phyloP scores from a whole-genome alignment of 2,797 vertebrate genomes.

The Tinamus major region DNA sequence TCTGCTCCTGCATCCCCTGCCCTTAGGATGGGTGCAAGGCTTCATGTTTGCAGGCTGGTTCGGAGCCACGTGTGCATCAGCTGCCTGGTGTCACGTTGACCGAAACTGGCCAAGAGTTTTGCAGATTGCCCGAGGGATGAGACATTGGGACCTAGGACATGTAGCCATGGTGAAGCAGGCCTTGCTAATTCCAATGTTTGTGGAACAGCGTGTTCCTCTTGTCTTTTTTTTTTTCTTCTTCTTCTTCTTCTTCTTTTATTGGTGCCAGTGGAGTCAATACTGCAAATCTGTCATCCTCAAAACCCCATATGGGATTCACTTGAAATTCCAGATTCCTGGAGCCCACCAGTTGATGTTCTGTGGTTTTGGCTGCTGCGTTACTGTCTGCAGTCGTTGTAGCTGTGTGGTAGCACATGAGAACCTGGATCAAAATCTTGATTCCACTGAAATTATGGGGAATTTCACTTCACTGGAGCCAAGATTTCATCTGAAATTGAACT shows the following conservation, averaged over 20 bases:
- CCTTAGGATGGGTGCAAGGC: rapidly evolving
- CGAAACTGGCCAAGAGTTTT: neutral
- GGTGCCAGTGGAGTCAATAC: neutral
- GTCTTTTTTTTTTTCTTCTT: slow-evolving; percentile 37
- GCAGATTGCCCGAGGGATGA: neutral
- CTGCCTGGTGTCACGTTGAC: neutral
- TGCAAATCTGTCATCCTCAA: slow-evolving; percentile 8
- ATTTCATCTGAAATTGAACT: slow-evolving; percentile 52
- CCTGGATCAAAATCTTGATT: slow-evolving; percentile 42
- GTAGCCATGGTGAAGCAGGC: neutral
- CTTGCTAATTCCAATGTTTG: neutral
- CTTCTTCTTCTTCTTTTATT: neutral
- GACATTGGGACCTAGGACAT: neutral
- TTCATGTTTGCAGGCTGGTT: neutral
- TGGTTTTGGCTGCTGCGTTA: slow-evolving; percentile 30
- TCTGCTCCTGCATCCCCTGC: neutral
- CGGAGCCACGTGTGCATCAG: rapidly evolving
- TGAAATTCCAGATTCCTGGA: slow-evolving; percentile 42
- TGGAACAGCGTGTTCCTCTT: slow-evolving; percentile 29
- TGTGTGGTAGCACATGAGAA: slow-evolving; percentile 21
- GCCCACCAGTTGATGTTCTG: neutral
- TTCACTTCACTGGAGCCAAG: slow-evolving; percentile 34
- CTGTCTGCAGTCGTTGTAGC: neutral
- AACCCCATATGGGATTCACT: slow-evolving; percentile 11
- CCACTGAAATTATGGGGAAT: slow-evolving; percentile 50